phyloP scores from a whole-genome alignment of 1,140 invertebrate genomes.

The Pseudomyrmex gracilis region DNA sequence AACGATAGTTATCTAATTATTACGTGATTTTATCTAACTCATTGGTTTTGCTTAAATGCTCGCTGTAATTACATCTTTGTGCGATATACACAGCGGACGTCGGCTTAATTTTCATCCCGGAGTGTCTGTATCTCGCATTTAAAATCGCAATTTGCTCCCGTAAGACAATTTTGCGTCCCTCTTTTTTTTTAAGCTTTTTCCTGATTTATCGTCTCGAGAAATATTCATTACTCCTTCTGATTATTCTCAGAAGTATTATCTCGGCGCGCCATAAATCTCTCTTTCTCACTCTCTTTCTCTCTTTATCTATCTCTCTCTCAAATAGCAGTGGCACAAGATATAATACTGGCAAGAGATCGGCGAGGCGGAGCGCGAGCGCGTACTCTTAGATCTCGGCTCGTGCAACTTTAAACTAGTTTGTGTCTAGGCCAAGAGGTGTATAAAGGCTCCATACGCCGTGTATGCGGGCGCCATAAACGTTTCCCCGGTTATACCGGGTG shows the following conservation, averaged over 20 bases:
- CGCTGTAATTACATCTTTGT: slow-evolving; percentile 4
- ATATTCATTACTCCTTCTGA: slow-evolving; percentile 14
- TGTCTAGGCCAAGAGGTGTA: slow-evolving; percentile 62
- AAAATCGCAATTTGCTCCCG: background rate
- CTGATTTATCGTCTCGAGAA: background rate
- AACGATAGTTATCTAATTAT: slow-evolving; percentile 20
- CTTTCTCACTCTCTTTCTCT: background rate
- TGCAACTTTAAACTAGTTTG: slow-evolving; percentile 76
- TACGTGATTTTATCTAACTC: slow-evolving; percentile 31
- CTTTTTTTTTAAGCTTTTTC: too few species aligned
- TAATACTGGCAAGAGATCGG: slow-evolving; percentile 46
- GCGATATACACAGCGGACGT: background rate
- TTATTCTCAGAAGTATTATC: slow-evolving; percentile 31
- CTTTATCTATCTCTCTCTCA: background rate
- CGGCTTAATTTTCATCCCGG: background rate
- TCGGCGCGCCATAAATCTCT: background rate
- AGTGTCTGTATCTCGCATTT: background rate
- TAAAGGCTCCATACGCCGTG: slow-evolving; percentile 63
- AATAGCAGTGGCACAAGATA: slow-evolving; percentile 25
- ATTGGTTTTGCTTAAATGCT: slow-evolving; percentile 11
- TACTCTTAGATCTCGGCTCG: slow-evolving; percentile 65
- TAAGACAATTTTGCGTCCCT: background rate
- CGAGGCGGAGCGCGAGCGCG: slow-evolving; percentile 21
- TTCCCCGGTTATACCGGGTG: slow-evolving; percentile 67
- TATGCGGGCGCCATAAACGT: slow-evolving; percentile 75